Percentiles rank a stretch among this genome's conserved stretches.
Evolutionary conservation across 2,888 invertebrate species (phyloP).

Genomic region (Sphaerophoria rueppellii): DNA sequence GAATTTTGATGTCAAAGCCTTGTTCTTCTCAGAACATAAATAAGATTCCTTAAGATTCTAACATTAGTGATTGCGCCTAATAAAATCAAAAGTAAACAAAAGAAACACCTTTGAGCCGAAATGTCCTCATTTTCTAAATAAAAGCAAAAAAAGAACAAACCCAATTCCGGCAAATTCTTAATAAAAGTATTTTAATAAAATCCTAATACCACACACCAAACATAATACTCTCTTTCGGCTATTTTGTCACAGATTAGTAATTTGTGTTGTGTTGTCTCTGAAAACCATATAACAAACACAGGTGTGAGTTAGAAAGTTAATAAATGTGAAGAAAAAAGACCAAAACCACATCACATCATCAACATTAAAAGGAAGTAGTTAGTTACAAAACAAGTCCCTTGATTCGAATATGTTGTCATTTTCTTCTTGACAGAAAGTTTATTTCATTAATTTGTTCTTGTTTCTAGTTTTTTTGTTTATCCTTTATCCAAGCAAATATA

Average conservation of each 20-base stretch:
- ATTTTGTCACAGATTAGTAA: conserved; percentile 16
- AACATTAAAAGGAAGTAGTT: conserved; percentile 28
- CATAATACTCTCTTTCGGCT: not conserved
- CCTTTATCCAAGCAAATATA: not conserved
- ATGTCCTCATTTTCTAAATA: not conserved
- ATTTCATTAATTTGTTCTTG: conserved; percentile 31
- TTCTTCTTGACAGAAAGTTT: conserved; percentile 31
- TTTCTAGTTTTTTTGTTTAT: not conserved
- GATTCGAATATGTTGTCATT: conserved; percentile 29
- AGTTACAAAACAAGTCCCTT: conserved; percentile 33
- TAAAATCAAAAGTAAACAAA: not conserved
- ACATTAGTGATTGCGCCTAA: too few species aligned
- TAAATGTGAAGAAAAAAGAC: not conserved
- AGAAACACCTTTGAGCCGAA: not conserved
- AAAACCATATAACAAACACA: not conserved
- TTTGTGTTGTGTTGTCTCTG: not conserved
- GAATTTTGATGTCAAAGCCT: too few species aligned
- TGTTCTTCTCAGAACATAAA: too few species aligned
- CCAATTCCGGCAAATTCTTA: conserved; percentile 3
- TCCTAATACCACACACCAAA: not conserved
- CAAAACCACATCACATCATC: not conserved
- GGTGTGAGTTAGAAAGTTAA: conserved; percentile 1
- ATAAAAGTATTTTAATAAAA: conserved; percentile 23
- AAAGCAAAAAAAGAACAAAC: not conserved
- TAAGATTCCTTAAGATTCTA: too few species aligned